These are phyloP conservation scores for Danio choprae DNA, from an alignment of 2,797 vertebrate genomes.

Conservation along the genomic window DNA sequence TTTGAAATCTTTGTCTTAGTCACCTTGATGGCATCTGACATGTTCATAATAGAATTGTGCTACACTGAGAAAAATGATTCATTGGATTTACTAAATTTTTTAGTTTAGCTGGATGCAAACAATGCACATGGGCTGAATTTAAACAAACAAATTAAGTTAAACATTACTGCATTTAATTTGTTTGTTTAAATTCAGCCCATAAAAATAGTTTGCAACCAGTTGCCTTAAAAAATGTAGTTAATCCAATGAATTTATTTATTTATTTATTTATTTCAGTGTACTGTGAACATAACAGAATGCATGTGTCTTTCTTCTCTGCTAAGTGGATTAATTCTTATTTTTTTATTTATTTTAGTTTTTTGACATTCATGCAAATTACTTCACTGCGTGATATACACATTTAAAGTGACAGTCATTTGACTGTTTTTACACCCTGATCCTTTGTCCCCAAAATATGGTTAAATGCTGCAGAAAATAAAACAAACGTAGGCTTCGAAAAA, in stretches of 20 bases:
- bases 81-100: no score
- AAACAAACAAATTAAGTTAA: no score
- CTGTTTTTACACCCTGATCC: constrained; percentile 41
- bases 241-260: no score
- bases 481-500: background rate
- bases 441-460: constrained; percentile 46
- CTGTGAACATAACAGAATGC: background rate
- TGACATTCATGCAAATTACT: background rate
- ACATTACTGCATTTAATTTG: no score
- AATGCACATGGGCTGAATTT: no score
- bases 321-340: background rate
- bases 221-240: no score
- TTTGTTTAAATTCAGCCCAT: no score
- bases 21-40: background rate
- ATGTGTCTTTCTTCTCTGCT: constrained; percentile 3
- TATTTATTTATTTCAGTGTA: no score
- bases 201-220: no score
- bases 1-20: constrained; percentile 21
- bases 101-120: no score
- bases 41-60: background rate
- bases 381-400: constrained; percentile 39
- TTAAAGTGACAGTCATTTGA: constrained; percentile 23
- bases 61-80: no score
- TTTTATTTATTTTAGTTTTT: background rate
- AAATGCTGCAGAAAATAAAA: constrained; percentile 9